A percentile compares a stretch with the other conserved stretches of the same genome.
Conservation (phyloP, 2,113 vertebrate genomes). For the Mesitornis unicolor region DNA sequence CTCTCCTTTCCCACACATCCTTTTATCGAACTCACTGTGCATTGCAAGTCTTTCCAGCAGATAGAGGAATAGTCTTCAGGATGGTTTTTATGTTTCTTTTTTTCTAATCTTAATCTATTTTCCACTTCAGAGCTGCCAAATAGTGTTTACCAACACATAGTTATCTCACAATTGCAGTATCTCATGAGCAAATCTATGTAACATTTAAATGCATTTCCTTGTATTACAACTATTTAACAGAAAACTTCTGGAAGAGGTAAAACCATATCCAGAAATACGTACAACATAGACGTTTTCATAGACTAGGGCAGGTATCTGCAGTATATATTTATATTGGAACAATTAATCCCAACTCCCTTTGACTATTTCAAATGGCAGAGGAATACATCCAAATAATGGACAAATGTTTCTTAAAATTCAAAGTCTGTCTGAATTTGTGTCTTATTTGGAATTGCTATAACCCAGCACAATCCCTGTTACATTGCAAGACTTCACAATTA, state of each 20-base stretch:
- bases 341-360: not conserved
- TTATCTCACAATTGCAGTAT: not conserved
- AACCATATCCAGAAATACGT: not conserved
- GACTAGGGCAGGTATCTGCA: not conserved
- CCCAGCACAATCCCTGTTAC: not conserved
- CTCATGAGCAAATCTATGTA: constrained; percentile 2
- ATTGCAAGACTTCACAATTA: not conserved
- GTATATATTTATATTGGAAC: not conserved
- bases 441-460: not conserved
- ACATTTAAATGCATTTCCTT: constrained; percentile 13
- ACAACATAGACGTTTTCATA: not conserved
- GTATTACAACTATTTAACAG: not conserved
- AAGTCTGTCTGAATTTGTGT: not conserved
- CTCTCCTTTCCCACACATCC: not conserved
- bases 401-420: not conserved
- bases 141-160: not conserved
- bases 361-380: not conserved
- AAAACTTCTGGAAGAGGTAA: not conserved
- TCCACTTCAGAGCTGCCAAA: not conserved
- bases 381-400: not conserved
- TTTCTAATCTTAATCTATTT: not conserved
- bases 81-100: not conserved
- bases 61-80: not conserved
- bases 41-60: not conserved
- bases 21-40: not conserved